Evolutionary conservation across 2,888 invertebrate genomes (phyloP).

Genomic region (Platypus cylindrus): DNA sequence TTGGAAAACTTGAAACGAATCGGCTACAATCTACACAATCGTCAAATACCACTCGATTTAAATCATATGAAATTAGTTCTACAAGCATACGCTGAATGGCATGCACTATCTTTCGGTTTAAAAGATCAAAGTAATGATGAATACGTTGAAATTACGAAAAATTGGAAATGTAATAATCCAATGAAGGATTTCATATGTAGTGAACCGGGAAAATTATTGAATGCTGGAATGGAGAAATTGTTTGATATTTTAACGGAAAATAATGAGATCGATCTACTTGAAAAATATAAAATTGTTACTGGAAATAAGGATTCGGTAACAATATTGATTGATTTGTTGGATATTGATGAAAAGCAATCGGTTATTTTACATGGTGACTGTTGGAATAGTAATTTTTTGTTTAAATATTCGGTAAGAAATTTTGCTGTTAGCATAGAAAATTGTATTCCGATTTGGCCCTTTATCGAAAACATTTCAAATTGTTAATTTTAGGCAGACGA

Average conservation of each 20-base stretch:
- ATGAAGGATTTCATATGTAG: slow-evolving; percentile 6
- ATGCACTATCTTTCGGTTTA: slow-evolving; percentile 12
- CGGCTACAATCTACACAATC: slow-evolving; percentile 8
- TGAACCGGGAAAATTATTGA: slow-evolving; percentile 8
- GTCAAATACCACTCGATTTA: slow-evolving; percentile 8
- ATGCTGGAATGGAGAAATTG: slow-evolving; percentile 5
- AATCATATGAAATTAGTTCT: slow-evolving; percentile 11
- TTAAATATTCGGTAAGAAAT: slow-evolving; percentile 10
- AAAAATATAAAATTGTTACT: slow-evolving; percentile 7
- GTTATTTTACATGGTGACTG: slow-evolving; percentile 13
- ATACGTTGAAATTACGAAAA: slow-evolving; percentile 6
- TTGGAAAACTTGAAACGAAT: slow-evolving; percentile 11
- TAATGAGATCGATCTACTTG: slow-evolving; percentile 5
- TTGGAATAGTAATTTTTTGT: slow-evolving; percentile 15
- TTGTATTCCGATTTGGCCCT: background rate
- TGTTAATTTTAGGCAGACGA: slow-evolving; percentile 13
- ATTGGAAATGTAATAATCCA: slow-evolving; percentile 8
- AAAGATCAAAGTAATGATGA: slow-evolving; percentile 10
- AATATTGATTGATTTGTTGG: slow-evolving; percentile 6
- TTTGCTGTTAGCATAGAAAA: background rate
- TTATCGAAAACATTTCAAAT: background rate
- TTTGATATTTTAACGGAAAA: slow-evolving; percentile 7
- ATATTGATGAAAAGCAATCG: slow-evolving; percentile 4
- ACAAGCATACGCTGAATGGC: slow-evolving; percentile 14
- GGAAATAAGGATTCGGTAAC: slow-evolving; percentile 6